Conservation (phyloP, 92 coral and sea anemone genomes). For the Umimayanthus chanpuru region DNA sequence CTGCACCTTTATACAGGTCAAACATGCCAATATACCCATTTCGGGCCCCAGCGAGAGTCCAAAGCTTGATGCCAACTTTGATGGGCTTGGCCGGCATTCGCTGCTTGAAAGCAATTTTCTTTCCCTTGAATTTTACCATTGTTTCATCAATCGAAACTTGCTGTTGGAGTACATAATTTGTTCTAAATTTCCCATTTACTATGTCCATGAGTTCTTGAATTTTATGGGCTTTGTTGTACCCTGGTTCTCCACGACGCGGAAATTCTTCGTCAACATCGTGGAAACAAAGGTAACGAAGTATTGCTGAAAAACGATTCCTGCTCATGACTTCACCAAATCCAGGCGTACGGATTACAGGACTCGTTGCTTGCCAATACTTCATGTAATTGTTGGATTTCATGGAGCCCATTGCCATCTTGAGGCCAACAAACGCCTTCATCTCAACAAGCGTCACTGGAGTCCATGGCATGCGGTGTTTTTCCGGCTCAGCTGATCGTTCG, state of each 20-base stretch:
- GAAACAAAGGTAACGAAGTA: conserved; percentile 7
- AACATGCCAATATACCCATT: conserved; percentile 2
- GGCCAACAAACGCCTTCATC: background rate
- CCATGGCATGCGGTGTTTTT: conserved; percentile 8
- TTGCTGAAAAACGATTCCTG: conserved; percentile 1
- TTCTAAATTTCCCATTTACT: conserved; percentile 4
- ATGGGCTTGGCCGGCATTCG: conserved; percentile 23
- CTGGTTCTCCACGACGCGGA: conserved; percentile 8
- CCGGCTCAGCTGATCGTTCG: conserved; percentile 6
- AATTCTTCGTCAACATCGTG: conserved; percentile 5
- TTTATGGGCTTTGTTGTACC: conserved; percentile 16
- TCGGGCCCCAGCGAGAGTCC: conserved; percentile 13
- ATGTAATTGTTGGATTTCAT: conserved; percentile 14
- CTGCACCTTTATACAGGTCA: conserved; percentile 6
- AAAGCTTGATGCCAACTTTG: conserved; percentile 26
- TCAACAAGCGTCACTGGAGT: background rate
- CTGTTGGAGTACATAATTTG: background rate
- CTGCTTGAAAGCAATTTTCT: conserved; percentile 5
- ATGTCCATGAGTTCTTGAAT: conserved; percentile 1
- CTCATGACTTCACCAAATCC: background rate
- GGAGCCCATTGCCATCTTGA: background rate
- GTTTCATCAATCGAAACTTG: conserved; percentile 8
- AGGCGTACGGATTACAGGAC: background rate
- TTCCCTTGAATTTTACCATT: background rate
- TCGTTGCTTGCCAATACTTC: background rate